phyloP scores from a whole-genome alignment of 2,113 vertebrate species.

The Solea solea region DNA sequence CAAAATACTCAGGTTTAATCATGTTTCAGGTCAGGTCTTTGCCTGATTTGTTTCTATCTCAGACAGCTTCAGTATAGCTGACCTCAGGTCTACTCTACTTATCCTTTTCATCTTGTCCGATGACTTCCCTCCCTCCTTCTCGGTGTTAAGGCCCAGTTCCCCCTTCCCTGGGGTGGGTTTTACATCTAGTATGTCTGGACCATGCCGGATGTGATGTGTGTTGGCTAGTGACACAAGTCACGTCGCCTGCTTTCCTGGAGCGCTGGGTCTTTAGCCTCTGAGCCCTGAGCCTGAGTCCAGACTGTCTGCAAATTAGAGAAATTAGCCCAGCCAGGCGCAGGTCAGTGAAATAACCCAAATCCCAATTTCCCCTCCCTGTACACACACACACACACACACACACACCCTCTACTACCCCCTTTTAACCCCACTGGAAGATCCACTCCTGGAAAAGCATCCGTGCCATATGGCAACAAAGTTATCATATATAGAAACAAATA shows the following conservation, averaged over 20 bases:
- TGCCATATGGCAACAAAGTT: conserved; percentile 79
- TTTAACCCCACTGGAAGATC: conserved; percentile 57
- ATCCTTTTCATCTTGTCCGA: conserved; percentile 46
- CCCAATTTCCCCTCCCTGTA: conserved; percentile 20
- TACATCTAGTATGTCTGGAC: conserved; percentile 16
- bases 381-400: conserved; percentile 26
- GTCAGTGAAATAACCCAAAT: conserved; percentile 71
- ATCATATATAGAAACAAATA: conserved; percentile 48
- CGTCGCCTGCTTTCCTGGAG: conserved; percentile 29
- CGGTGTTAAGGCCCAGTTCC: conserved; percentile 3
- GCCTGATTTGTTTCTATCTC: conserved; percentile 31
- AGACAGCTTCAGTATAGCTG: conserved; percentile 46
- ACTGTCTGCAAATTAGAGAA: conserved; percentile 84
- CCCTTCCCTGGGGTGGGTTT: conserved; percentile 32
- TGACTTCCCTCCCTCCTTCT: not conserved
- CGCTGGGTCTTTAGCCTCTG: conserved; percentile 56
- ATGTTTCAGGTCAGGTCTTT: conserved; percentile 23
- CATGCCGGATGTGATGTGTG: conserved; percentile 49
- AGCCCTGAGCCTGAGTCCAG: conserved; percentile 75
- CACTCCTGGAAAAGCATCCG: conserved; percentile 48
- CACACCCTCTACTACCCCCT: conserved; percentile 10
- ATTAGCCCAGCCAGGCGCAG: conserved; percentile 73
- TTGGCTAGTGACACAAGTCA: conserved; percentile 35
- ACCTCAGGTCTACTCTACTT: conserved; percentile 53
- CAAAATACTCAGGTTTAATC: conserved; percentile 7